Percentiles rank a stretch among this genome's conserved stretches.
These are phyloP conservation scores for Lasioglossum pauxillum DNA, from an alignment of 2,888 invertebrate species.

Conservation along the genomic window DNA sequence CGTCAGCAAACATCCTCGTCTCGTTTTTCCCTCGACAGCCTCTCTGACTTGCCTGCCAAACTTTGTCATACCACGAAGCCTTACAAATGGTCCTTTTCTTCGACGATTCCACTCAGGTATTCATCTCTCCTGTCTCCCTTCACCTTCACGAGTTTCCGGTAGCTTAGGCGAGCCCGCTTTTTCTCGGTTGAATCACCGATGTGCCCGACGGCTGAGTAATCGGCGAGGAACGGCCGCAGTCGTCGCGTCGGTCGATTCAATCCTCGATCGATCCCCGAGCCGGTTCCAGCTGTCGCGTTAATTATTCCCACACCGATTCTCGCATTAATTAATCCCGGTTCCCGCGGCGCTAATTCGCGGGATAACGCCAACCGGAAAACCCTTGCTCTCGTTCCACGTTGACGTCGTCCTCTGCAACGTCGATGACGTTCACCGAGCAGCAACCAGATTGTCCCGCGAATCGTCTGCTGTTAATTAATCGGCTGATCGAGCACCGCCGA, in stretches of 20 bases:
- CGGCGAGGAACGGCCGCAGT: not conserved
- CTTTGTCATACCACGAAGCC: not conserved
- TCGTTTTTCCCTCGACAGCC: not conserved
- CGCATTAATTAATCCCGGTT: slow-evolving; percentile 52
- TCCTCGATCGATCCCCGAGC: slow-evolving; percentile 16
- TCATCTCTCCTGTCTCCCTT: not conserved
- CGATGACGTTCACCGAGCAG: not conserved
- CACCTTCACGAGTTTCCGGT: not conserved
- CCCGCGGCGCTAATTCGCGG: slow-evolving; percentile 44
- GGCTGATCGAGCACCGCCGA: slow-evolving; percentile 1
- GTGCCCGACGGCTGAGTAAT: not conserved
- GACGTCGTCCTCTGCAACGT: not conserved
- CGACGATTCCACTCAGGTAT: not conserved
- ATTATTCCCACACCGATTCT: slow-evolving; percentile 31
- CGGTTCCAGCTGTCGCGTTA: slow-evolving; percentile 16
- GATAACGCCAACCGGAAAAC: slow-evolving; percentile 36
- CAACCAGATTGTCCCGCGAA: not conserved
- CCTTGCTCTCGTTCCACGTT: not conserved
- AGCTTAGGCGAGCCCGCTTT: not conserved
- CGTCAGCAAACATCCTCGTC: not conserved
- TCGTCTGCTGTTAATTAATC: slow-evolving; percentile 6
- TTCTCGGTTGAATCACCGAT: not conserved
- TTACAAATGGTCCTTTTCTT: not conserved
- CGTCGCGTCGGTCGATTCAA: not conserved
- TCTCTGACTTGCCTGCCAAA: not conserved